Evolutionary conservation across 2,888 invertebrate genomes (phyloP), one percentile per base, ranked within the genome.

Genomic region (Drosophila meridiana): DNA sequence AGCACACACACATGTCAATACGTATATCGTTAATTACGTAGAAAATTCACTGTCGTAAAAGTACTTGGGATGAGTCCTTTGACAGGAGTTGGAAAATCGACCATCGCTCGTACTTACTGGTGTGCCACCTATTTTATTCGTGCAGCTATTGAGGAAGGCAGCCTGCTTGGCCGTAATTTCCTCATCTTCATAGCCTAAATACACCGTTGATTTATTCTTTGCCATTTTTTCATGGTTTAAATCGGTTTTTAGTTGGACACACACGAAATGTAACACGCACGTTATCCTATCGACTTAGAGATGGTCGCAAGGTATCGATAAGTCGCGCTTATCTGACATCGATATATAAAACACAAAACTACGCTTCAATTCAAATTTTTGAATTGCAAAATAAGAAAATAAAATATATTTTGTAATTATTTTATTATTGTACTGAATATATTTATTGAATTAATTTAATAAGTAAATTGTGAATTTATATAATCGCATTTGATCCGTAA

Each of bases 161-260:
- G 94, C 94, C 92, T 96, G 94, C 92, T 96, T 97, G 52, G 96
- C 96, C 68, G 94, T 94, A 73, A 97, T 94, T 63, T 94, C 93
- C 93, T 97, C 97, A 92, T 97, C 97, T 91, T 97, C 96, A 88
- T 95, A 97, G 42, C 97, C 97, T 87, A 97, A 93, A 91, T 96
- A 95, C 64, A 97, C 95, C 91, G 94, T 95, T 48, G 94, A 94
- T 77, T 94, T 94, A 92, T 94, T 96, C 91, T 92, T 93, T 34
- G 93, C 93, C 93, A 93, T 93, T 80, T 82, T 89, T 74, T 71
- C 76, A 85, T 85, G 52, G 58, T 88, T 82, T 70, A 26, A 68
- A 59, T 45, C 14, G 36, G 7, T 1, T 36, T 52, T 52, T 52
- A 36, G 34, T 26, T 52, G 52, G 42, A 59, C 50, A 64, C 73